A percentile compares a stretch with the other conserved stretches of the same genome.
phyloP scores from a whole-genome alignment of 1,140 invertebrate genomes.

The Pogonognathellus flavescens region DNA sequence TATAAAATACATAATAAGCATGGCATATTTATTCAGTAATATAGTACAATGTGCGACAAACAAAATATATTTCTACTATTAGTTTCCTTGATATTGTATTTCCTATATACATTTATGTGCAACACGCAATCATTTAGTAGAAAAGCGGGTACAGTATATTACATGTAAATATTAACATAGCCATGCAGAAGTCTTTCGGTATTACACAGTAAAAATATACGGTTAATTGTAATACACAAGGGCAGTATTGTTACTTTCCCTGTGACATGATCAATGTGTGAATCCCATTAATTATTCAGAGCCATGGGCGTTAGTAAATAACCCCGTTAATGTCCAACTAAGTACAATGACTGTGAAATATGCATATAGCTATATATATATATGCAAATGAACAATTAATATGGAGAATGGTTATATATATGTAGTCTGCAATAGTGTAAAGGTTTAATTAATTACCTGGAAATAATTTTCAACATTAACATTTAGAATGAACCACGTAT shows the following conservation, averaged over 20 bases:
- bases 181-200: background rate
- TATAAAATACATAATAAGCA: too few relatives aligned
- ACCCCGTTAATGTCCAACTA: background rate
- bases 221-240: background rate
- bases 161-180: background rate
- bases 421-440: background rate
- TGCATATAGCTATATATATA: too few relatives aligned
- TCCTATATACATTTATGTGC: too few relatives aligned
- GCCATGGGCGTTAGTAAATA: conserved; percentile 3
- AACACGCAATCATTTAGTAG: too few relatives aligned
- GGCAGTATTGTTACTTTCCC: background rate
- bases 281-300: conserved; percentile 15
- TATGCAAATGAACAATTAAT: background rate
- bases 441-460: too few relatives aligned
- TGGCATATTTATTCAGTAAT: too few relatives aligned
- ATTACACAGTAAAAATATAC: background rate
- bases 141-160: background rate
- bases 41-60: too few relatives aligned
- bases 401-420: background rate
- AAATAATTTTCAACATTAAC: too few relatives aligned
- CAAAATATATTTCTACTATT: too few relatives aligned
- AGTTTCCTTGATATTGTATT: too few relatives aligned
- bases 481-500: too few relatives aligned
- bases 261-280: background rate
- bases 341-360: too few relatives aligned